A percentile compares a stretch with the other conserved stretches of the same genome.
Evolutionary conservation across 2,888 invertebrate species (phyloP).

Genomic region (Orthonychiurus folsomi): DNA sequence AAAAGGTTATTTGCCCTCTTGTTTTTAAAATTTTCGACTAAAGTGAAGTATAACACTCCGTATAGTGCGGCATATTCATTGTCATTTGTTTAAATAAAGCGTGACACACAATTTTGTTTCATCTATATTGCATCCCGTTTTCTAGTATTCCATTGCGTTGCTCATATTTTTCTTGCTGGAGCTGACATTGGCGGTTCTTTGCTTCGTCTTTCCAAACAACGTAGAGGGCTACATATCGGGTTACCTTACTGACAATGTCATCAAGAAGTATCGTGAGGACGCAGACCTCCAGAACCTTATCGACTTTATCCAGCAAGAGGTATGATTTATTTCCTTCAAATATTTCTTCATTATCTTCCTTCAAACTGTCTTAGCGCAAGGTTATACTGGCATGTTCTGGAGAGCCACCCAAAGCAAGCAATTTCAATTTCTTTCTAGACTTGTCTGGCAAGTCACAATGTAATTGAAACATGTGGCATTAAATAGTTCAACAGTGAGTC

Average conservation of each 20-base stretch:
- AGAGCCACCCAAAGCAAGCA: no score
- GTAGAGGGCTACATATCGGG: slow-evolving; percentile 75
- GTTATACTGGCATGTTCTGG: no score
- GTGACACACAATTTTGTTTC: no score
- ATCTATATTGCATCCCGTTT: no score
- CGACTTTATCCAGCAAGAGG: slow-evolving; percentile 88
- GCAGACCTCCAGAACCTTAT: slow-evolving; percentile 88
- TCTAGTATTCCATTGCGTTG: slow-evolving; percentile 78
- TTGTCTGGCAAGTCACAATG: no score
- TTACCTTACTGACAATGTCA: slow-evolving; percentile 81
- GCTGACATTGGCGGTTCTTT: slow-evolving; percentile 83
- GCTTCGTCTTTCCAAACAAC: slow-evolving; percentile 85
- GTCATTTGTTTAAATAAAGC: no score
- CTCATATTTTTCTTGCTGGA: slow-evolving; percentile 80
- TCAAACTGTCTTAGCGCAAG: no score
- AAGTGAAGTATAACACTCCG: no score
- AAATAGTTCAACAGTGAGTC: no score
- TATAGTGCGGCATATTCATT: no score
- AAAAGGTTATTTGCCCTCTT: neutral
- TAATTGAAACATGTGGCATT: no score
- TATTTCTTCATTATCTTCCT: slow-evolving; percentile 6
- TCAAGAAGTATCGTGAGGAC: slow-evolving; percentile 85
- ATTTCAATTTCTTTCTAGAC: no score
- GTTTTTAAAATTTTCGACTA: neutral
- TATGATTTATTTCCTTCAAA: slow-evolving; percentile 42